Evolutionary conservation across 2,888 invertebrate genomes (phyloP).

Genomic region (Baccha elongata): DNA sequence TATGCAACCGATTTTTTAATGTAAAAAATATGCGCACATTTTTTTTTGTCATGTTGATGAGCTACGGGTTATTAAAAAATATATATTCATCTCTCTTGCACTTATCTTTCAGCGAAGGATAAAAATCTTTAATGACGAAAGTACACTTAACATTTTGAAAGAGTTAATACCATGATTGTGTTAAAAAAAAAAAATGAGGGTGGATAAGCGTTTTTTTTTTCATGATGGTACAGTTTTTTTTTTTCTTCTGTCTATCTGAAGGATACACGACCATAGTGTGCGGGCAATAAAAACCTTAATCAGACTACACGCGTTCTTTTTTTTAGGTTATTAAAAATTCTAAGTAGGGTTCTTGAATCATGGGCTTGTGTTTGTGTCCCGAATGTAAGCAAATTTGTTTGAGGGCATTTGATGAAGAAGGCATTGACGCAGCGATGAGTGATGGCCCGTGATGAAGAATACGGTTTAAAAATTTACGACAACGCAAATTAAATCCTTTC

Average conservation of each 20-base stretch:
- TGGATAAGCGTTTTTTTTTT: constrained; percentile 60
- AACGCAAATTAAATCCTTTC: constrained; percentile 46
- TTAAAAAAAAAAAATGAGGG: constrained; percentile 70
- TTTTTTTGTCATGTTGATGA: constrained; percentile 52
- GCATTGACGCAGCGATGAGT: constrained; percentile 46
- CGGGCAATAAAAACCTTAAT: constrained; percentile 58
- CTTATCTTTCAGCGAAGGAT: constrained; percentile 33
- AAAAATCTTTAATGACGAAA: constrained; percentile 60
- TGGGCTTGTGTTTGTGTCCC: constrained; percentile 7
- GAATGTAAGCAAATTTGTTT: constrained; percentile 28
- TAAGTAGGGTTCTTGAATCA: constrained; percentile 66
- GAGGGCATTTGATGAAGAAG: background rate
- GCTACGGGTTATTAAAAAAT: constrained; percentile 13
- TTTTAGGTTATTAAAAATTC: constrained; percentile 60
- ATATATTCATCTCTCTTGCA: constrained; percentile 31
- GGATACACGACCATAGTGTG: constrained; percentile 45
- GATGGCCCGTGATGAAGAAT: constrained; percentile 68
- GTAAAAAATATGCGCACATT: constrained; percentile 79
- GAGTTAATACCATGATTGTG: constrained; percentile 61
- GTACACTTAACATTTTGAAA: constrained; percentile 48
- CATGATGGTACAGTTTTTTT: constrained; percentile 29
- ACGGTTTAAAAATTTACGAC: constrained; percentile 41
- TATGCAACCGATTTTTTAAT: constrained; percentile 77
- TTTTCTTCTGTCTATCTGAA: constrained; percentile 15
- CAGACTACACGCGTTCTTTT: constrained; percentile 48